Percentiles rank a stretch among this genome's conserved stretches.
These are phyloP conservation scores for Clavelina lepadiformis DNA, from an alignment of 23 tunicate genomes.

Conservation along the genomic window DNA sequence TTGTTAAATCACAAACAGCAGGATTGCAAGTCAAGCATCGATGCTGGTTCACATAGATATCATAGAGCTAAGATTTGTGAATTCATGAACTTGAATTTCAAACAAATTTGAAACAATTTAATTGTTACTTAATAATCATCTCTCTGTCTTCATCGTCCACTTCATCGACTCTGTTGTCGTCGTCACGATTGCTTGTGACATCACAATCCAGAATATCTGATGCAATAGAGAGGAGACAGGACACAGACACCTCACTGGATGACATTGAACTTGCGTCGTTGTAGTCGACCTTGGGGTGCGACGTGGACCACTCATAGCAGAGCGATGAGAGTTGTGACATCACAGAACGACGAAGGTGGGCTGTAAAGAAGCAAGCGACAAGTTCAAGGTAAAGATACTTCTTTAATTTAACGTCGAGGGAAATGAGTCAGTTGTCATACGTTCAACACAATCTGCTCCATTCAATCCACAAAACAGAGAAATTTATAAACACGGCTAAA, in stretches of 20 bases:
- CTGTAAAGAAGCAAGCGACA: not conserved
- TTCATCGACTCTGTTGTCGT: not conserved
- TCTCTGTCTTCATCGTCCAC: constrained; percentile 32
- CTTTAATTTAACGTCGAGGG: too few relatives aligned
- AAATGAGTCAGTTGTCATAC: too few relatives aligned
- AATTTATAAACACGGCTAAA: not conserved
- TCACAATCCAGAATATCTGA: constrained; percentile 5
- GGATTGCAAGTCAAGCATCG: too few relatives aligned
- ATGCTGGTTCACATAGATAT: too few relatives aligned
- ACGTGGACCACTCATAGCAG: constrained; percentile 29
- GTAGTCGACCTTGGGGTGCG: constrained; percentile 17
- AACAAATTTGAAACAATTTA: not conserved
- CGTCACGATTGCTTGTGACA: not conserved
- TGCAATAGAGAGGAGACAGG: constrained; percentile 21
- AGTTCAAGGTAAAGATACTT: not conserved
- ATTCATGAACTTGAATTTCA: not conserved
- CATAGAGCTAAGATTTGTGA: too few relatives aligned
- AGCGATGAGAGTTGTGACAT: constrained; percentile 5
- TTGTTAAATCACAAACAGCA: too few relatives aligned
- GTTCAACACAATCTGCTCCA: too few relatives aligned
- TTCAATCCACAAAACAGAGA: too few relatives aligned
- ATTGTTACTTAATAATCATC: constrained; percentile 18
- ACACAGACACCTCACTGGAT: constrained; percentile 27
- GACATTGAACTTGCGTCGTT: constrained; percentile 18
- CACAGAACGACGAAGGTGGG: not conserved